These are phyloP conservation scores for Falco naumanni DNA, from an alignment of 2,797 vertebrate genomes.

Conservation along the genomic window DNA sequence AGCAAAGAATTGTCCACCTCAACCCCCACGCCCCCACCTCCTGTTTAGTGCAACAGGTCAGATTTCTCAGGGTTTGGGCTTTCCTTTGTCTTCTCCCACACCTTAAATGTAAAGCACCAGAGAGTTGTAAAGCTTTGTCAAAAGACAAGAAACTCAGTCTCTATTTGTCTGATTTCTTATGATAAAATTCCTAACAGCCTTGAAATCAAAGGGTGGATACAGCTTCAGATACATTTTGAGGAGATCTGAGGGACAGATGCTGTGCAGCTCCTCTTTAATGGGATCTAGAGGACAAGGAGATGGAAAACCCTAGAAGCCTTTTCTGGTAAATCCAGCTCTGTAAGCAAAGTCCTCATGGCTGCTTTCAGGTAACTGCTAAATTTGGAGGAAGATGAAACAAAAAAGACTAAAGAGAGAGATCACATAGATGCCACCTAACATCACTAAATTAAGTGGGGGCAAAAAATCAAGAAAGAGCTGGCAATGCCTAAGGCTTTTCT, in stretches of 20 bases:
- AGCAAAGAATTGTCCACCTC: constrained; percentile 1
- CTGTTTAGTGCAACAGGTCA: not conserved
- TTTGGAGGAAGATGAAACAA: not conserved
- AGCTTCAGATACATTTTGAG: not conserved
- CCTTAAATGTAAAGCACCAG: not conserved
- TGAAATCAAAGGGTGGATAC: not conserved
- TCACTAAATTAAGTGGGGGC: not conserved
- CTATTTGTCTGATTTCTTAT: not conserved
- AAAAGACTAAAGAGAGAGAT: not conserved
- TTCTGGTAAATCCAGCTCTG: not conserved
- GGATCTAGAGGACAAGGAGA: not conserved
- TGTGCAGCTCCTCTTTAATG: not conserved
- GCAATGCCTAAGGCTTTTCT: not conserved
- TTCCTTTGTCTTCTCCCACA: not conserved
- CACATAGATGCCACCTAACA: not conserved
- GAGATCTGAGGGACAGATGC: not conserved
- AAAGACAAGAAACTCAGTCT: not conserved
- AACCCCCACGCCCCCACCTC: not conserved
- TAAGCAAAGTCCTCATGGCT: not conserved
- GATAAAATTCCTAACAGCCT: not conserved
- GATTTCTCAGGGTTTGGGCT: not conserved
- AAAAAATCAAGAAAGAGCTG: not conserved
- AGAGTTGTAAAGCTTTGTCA: not conserved
- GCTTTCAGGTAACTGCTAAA: not conserved
- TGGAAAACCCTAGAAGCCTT: not conserved